Conservation (phyloP, 2,888 invertebrate genomes). For the Hartigia nigra region DNA sequence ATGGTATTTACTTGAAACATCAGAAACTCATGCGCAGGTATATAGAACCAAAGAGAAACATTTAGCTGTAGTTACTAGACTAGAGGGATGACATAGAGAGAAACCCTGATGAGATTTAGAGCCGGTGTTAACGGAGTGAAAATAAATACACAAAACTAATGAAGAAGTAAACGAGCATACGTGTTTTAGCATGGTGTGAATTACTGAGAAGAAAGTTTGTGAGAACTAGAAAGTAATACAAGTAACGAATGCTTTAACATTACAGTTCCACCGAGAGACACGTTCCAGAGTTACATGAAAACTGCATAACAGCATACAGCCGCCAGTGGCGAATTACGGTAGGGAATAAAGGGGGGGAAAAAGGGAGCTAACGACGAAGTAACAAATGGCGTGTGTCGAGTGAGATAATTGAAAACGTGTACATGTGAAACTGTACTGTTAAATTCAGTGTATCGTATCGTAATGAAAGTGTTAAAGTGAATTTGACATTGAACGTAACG, state of each 20-base stretch:
- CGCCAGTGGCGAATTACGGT: slow-evolving; percentile 30
- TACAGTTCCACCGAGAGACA: slow-evolving; percentile 39
- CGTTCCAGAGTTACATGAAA: slow-evolving; percentile 21
- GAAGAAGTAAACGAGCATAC: not conserved
- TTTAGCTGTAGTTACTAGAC: not conserved
- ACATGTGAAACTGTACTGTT: slow-evolving; percentile 43
- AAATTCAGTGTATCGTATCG: slow-evolving; percentile 34
- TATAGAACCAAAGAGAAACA: not conserved
- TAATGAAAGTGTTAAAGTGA: not conserved
- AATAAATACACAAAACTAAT: not conserved
- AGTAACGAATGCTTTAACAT: slow-evolving; percentile 29
- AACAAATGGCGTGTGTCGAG: slow-evolving; percentile 23
- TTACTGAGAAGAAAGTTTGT: not conserved
- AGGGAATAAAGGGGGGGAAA: not conserved
- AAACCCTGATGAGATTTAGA: not conserved
- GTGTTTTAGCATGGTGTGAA: not conserved
- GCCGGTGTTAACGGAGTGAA: not conserved
- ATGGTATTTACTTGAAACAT: not conserved
- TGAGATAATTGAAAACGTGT: slow-evolving; percentile 23
- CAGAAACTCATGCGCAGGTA: not conserved
- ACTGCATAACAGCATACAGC: slow-evolving; percentile 48
- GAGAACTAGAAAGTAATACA: not conserved
- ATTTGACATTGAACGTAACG: not conserved
- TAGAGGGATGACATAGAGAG: not conserved
- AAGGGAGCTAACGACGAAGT: slow-evolving; percentile 30